phyloP scores from a whole-genome alignment of 2,888 invertebrate species.

The Philopedon plagiatum region DNA sequence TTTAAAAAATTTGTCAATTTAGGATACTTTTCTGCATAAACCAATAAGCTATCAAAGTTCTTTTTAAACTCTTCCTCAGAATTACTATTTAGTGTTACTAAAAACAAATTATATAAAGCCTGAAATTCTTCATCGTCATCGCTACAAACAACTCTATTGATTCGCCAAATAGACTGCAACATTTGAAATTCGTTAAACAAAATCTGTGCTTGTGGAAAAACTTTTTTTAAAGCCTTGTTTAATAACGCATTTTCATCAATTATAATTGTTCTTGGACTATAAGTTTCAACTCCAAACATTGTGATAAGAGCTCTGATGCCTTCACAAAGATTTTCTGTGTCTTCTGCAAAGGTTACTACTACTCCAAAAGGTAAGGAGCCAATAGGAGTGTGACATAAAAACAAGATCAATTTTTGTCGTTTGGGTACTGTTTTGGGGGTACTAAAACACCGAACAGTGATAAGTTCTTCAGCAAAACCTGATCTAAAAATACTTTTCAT shows the following conservation, averaged over 20 bases:
- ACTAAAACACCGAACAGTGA: constrained; percentile 18
- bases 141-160: constrained; percentile 19
- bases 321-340: constrained; percentile 4
- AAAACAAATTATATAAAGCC: constrained; percentile 29
- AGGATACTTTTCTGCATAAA: constrained; percentile 31
- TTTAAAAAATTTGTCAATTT: constrained; percentile 28
- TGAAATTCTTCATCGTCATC: constrained; percentile 36
- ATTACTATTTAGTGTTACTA: constrained; percentile 20
- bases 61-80: constrained; percentile 27
- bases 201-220: constrained; percentile 24
- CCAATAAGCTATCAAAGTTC: constrained; percentile 23
- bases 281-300: constrained; percentile 15
- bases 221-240: constrained; percentile 12
- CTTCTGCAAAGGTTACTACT: constrained; percentile 11
- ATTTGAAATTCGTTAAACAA: constrained; percentile 40
- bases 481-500: constrained; percentile 36
- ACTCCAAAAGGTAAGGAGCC: constrained; percentile 38
- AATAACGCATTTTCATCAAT: constrained; percentile 21
- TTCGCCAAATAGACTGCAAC: constrained; percentile 39
- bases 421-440: constrained; percentile 12
- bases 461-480: constrained; percentile 31
- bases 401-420: constrained; percentile 28
- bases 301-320: constrained; percentile 20
- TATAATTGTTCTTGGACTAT: constrained; percentile 34
- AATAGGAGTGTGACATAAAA: constrained; percentile 41